Evolutionary conservation across 2,113 vertebrate species (phyloP).

Genomic region (Nansenia antarctica): DNA sequence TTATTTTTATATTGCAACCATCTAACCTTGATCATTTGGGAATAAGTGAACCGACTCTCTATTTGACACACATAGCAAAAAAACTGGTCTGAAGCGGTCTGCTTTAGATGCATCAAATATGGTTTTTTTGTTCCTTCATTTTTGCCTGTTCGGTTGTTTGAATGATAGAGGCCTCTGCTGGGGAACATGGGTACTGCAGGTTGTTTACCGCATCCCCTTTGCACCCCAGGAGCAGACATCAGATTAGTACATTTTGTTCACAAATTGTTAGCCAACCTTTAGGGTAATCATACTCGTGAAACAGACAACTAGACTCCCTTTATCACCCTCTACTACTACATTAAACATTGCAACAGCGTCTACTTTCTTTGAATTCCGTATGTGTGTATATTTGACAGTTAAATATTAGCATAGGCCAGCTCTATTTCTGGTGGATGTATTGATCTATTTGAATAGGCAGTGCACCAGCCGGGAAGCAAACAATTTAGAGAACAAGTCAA

Average conservation of each 20-base stretch:
- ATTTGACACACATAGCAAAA: slow-evolving; percentile 41
- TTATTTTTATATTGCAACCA: too few relatives aligned
- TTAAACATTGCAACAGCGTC: background rate
- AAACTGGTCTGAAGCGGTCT: slow-evolving; percentile 74
- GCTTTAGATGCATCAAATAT: slow-evolving; percentile 18
- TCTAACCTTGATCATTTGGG: background rate
- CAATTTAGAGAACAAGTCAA: slow-evolving; percentile 41
- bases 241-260: slow-evolving; percentile 13
- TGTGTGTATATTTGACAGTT: slow-evolving; percentile 15
- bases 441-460: slow-evolving; percentile 48
- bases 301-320: background rate
- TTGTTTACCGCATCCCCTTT: slow-evolving; percentile 64
- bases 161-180: slow-evolving; percentile 62
- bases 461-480: background rate
- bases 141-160: slow-evolving; percentile 31
- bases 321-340: background rate
- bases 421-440: slow-evolving; percentile 54
- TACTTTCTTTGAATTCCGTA: background rate
- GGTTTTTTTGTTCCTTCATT: slow-evolving; percentile 34
- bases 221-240: slow-evolving; percentile 30
- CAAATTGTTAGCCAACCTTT: background rate
- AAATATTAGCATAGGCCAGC: slow-evolving; percentile 22
- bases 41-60: background rate
- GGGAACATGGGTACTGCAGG: slow-evolving; percentile 45
- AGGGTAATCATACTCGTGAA: background rate